phyloP scores from a whole-genome alignment of 2,113 vertebrate genomes.

The Craseonycteris thonglongyai region DNA sequence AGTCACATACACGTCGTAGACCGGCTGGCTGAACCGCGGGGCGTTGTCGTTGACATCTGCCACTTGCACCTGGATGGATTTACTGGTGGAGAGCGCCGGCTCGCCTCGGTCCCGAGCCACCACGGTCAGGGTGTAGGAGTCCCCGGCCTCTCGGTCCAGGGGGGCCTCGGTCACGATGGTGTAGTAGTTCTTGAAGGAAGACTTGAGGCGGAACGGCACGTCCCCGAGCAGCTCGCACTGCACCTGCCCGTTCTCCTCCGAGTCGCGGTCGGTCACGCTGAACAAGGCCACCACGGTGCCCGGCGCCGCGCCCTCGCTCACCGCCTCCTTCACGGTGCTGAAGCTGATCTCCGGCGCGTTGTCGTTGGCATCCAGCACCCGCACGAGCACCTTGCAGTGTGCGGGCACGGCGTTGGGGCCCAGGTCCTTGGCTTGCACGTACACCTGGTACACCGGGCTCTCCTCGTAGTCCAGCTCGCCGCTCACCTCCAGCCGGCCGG shows the following conservation, averaged over 20 bases:
- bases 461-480: constrained; percentile 96
- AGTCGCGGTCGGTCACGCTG: constrained; percentile 94
- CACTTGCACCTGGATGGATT: constrained; percentile 93
- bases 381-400: constrained; percentile 95
- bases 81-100: constrained; percentile 89
- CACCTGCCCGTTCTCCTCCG: constrained; percentile 93
- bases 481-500: constrained; percentile 92
- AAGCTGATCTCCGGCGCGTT: constrained; percentile 97
- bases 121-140: constrained; percentile 93
- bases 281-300: constrained; percentile 96
- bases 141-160: constrained; percentile 90
- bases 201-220: constrained; percentile 94
- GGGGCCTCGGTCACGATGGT: constrained; percentile 94
- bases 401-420: constrained; percentile 96
- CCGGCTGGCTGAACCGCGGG: constrained; percentile 90
- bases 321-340: constrained; percentile 95
- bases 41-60: constrained; percentile 97
- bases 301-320: constrained; percentile 92
- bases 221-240: constrained; percentile 94
- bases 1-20: constrained; percentile 95
- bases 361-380: constrained; percentile 92
- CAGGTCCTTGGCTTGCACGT: constrained; percentile 95
- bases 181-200: constrained; percentile 95
- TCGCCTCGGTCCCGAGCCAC: constrained; percentile 90
- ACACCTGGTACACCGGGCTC: constrained; percentile 92